Base-by-base conservation (phyloP, 2,888 invertebrate species). In the Plagiodera versicolora region DNA sequence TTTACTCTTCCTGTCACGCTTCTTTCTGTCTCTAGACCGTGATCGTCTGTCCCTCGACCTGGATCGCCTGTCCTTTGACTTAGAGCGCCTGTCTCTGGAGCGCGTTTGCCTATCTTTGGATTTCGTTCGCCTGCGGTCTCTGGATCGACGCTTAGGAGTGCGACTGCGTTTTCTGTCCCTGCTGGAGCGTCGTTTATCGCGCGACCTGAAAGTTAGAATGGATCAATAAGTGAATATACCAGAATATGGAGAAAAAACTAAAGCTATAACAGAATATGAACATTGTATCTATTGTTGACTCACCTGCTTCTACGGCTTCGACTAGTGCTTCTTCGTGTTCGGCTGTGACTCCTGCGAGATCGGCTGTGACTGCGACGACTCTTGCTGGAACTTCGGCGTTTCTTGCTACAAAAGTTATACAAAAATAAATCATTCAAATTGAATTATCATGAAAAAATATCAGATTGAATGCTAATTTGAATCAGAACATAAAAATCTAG, bases 151-250 rank as follows among this genome's bases (percentile, higher is more conserved):
- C 52, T 66, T 63, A 77, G 81, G 46, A 75, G 77, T 75, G 65
- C 66, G 79, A 71, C 65, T 70, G 11, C 74, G 70, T 57, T 73
- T 74, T 47, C 81, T 81, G 58, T 87, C 88, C 67, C 81, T 83
- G 54, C 75, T 65, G 10, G 58, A 55, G 20, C 68, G 64, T 5
- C 68, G 59, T 19, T 54, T 63, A 17, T 67, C 68, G 8, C 63
- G 60, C 65, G 64, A 73, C 45, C 24, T 24, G n/a, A n/a, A n/a
- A n/a, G n/a, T n/a, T 24, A 6, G 24, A 24, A 6, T 5, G 24
- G 6, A 6, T 24, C 24, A 6, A 24, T 3, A 24, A 3, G 24
- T 24, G 3, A 3, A 24, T 3, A 5, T 24, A 24, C 24, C n/a
- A n/a, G n/a, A n/a, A n/a, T n/a, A n/a, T n/a, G n/a, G n/a, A n/a